Evolutionary conservation across 2,113 vertebrate species (phyloP), one percentile per base, ranked within the genome.

Genomic region (Oplegnathus fasciatus): DNA sequence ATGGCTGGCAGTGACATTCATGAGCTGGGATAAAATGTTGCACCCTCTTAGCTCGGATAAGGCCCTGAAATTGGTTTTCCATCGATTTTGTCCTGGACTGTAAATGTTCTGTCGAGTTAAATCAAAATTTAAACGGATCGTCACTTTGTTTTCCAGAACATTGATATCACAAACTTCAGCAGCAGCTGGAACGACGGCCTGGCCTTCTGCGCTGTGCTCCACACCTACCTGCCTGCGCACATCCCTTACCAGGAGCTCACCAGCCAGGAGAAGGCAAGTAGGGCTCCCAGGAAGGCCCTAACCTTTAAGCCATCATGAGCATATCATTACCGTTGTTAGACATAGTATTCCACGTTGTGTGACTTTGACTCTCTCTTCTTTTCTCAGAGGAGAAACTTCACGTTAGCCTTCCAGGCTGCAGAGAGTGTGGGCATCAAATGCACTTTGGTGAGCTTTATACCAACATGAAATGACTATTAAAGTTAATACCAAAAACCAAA

Each of bases 91-190:
- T 68, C 67, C 67, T 0, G 14, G 30, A 8, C 44, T 78, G 54
- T 75, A 82, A 86, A 81, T 65, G 74, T 77, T 66, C 70, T 54
- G 66, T 87, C 26, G 0, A 26, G 22, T 83, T 40, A 50, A 65
- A 78, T 80, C 65, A 55, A 37, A 80, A 78, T 71, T 69, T 40
- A 72, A 82, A 57, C 34, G 14, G 22, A 30, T 34, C 3, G 2
- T n/a, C 5, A 5, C 24, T 75, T 44, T 88, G 44, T 75, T 67
- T 84, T 82, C 28, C 88, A 99, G 98, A 99, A 99, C 88, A 99
- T 99, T 0, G 98, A 99, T 84, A 99, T 99, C 84, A 99, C 98
- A 13, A 99, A 99, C 94, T 99, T 99, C 95, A 99, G 98, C 96
- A 99, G 98, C 93, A 99, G 98, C 93, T 99, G 98, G 98, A 99